phyloP scores from a whole-genome alignment of 30 jellyfish, hydroid and myxozoan species.

The Pseudorhiza aurosa region DNA sequence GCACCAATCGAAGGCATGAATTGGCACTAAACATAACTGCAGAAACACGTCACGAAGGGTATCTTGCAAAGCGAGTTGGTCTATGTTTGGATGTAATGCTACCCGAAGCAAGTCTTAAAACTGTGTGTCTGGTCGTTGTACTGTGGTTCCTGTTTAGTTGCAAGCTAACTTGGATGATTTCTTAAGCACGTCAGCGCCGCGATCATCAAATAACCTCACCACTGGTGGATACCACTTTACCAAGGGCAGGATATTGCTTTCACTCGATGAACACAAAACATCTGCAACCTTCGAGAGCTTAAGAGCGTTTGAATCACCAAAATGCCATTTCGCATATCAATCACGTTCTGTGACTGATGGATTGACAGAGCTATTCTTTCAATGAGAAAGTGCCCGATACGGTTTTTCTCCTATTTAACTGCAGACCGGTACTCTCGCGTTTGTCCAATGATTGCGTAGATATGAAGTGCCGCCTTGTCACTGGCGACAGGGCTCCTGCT shows the following conservation, averaged over 20 bases:
- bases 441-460: conserved; percentile 44
- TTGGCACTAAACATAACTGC: conserved; percentile 9
- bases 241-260: conserved; percentile 55
- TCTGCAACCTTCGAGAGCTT: conserved; percentile 49
- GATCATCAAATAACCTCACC: conserved; percentile 59
- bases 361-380: conserved; percentile 24
- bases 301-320: conserved; percentile 35
- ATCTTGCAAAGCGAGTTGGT: not conserved
- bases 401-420: conserved; percentile 12
- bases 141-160: conserved; percentile 72
- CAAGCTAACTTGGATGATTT: conserved; percentile 55
- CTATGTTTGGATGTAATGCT: not conserved
- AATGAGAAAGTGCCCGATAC: not conserved
- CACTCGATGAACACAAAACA: conserved; percentile 56
- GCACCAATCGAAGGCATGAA: not conserved
- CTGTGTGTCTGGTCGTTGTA: conserved; percentile 49
- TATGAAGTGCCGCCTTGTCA: conserved; percentile 42
- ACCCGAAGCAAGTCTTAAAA: conserved; percentile 10
- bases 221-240: conserved; percentile 65
- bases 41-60: too few relatives aligned
- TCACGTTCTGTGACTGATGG: conserved; percentile 25
- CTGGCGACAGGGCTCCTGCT: conserved; percentile 67
- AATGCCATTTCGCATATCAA: conserved; percentile 46
- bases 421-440: conserved; percentile 3
- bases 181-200: conserved; percentile 74